Evolutionary conservation across 2,113 vertebrate genomes (phyloP).

Genomic region (Peromyscus leucopus): DNA sequence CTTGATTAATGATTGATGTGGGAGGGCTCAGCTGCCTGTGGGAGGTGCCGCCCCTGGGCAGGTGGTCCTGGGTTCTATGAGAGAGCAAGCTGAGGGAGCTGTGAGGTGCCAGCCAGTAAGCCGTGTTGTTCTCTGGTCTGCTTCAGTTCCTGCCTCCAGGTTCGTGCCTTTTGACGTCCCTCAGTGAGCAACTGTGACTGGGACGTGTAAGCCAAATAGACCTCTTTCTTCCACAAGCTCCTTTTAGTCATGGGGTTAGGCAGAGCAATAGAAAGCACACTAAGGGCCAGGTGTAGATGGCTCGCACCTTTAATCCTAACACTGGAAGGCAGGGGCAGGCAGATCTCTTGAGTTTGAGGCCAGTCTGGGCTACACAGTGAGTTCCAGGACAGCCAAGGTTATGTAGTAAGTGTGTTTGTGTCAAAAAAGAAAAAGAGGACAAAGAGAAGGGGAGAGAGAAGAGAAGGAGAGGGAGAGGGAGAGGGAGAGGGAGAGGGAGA

Average conservation of each 20-base stretch:
- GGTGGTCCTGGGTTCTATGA: background rate
- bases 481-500: background rate
- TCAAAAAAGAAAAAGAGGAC: background rate
- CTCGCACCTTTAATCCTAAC: background rate
- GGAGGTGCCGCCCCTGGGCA: background rate
- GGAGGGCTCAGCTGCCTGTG: background rate
- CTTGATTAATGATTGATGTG: background rate
- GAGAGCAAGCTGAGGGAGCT: background rate
- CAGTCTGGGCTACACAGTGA: background rate
- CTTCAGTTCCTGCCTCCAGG: background rate
- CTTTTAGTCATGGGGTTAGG: background rate
- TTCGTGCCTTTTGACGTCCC: background rate
- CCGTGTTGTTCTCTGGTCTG: background rate
- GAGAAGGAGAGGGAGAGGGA: accelerated
- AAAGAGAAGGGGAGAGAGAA: no score
- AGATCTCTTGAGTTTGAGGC: background rate
- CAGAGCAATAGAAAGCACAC: background rate
- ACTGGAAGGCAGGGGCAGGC: background rate
- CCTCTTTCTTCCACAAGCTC: background rate
- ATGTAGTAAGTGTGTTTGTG: background rate
- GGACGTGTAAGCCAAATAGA: background rate
- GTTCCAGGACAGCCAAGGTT: background rate
- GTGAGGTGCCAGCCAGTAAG: background rate
- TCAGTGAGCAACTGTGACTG: background rate
- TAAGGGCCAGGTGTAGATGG: no score